phyloP scores from a whole-genome alignment of 1,140 invertebrate species.

The Littorina saxatilis region DNA sequence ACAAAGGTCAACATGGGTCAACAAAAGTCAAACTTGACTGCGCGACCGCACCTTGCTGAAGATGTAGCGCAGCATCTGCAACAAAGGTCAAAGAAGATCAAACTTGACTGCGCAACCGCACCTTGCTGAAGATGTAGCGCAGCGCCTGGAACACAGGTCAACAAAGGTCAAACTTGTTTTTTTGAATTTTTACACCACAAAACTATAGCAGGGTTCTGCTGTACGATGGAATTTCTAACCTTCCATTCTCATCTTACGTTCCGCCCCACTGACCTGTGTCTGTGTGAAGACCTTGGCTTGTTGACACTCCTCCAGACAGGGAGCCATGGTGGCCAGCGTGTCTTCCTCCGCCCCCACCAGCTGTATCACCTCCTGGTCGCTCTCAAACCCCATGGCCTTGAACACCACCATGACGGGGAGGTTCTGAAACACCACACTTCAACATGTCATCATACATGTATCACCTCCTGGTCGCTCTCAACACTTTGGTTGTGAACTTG shows the following conservation, averaged over 20 bases:
- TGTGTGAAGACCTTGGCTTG: constrained; percentile 91
- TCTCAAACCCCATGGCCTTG: constrained; percentile 96
- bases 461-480: constrained; percentile 96
- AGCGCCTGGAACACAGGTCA: too few species aligned
- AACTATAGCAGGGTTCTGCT: too few species aligned
- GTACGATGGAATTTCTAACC: too few species aligned
- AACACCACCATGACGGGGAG: constrained; percentile 95
- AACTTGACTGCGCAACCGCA: too few species aligned
- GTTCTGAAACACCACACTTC: constrained; percentile 81
- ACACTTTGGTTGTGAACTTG: constrained; percentile 98
- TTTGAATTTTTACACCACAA: too few species aligned
- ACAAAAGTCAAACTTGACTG: too few species aligned
- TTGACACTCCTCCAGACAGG: constrained; percentile 94
- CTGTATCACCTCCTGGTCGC: constrained; percentile 96
- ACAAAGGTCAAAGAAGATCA: too few species aligned
- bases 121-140: too few species aligned
- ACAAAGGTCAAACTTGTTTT: too few species aligned
- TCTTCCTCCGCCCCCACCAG: constrained; percentile 91
- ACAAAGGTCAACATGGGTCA: too few species aligned
- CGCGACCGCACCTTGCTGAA: constrained; percentile 84
- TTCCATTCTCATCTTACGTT: neutral
- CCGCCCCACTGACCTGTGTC: constrained; percentile 82
- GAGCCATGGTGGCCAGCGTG: constrained; percentile 87
- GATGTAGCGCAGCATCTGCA: constrained; percentile 83
- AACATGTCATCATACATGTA: constrained; percentile 78